Conservation (phyloP, 1,140 invertebrate genomes). For the Eubasilissa regina region DNA sequence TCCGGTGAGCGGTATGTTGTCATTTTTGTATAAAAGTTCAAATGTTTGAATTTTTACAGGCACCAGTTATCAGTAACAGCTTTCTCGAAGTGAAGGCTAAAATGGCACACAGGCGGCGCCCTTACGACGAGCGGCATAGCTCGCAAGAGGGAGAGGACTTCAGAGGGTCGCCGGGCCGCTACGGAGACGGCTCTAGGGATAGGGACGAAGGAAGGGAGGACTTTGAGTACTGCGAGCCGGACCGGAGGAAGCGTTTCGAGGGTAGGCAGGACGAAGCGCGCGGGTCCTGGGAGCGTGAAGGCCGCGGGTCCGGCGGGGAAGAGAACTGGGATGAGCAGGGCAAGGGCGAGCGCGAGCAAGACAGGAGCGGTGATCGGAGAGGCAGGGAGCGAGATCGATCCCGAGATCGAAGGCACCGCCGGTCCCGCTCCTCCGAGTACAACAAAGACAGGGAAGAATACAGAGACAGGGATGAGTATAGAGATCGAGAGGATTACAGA, state of each 20-base stretch:
- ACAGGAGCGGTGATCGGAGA: neutral
- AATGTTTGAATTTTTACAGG: conserved; percentile 52
- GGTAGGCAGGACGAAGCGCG: conserved; percentile 61
- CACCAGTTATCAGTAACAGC: conserved; percentile 46
- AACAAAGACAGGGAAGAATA: conserved; percentile 1
- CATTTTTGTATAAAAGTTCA: conserved; percentile 8
- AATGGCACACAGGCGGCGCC: conserved; percentile 48
- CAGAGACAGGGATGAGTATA: conserved; percentile 13
- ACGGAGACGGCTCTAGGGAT: neutral
- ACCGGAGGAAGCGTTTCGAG: conserved; percentile 36
- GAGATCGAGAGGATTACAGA: conserved; percentile 20
- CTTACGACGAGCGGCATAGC: conserved; percentile 30
- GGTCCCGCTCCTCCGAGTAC: conserved; percentile 23
- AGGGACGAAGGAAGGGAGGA: conserved; percentile 1
- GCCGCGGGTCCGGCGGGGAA: conserved; percentile 62
- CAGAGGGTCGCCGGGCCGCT: neutral
- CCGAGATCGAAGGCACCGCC: conserved; percentile 54
- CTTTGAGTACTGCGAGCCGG: conserved; percentile 14
- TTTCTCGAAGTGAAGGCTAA: conserved; percentile 15
- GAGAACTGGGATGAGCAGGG: conserved; percentile 33
- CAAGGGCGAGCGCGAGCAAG: conserved; percentile 23
- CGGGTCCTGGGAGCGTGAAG: conserved; percentile 54
- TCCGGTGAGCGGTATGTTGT: conserved; percentile 15
- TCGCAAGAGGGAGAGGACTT: conserved; percentile 19
- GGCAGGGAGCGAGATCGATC: conserved; percentile 28